Conservation (phyloP, 2,888 invertebrate species). For the Chironomus riparius region DNA sequence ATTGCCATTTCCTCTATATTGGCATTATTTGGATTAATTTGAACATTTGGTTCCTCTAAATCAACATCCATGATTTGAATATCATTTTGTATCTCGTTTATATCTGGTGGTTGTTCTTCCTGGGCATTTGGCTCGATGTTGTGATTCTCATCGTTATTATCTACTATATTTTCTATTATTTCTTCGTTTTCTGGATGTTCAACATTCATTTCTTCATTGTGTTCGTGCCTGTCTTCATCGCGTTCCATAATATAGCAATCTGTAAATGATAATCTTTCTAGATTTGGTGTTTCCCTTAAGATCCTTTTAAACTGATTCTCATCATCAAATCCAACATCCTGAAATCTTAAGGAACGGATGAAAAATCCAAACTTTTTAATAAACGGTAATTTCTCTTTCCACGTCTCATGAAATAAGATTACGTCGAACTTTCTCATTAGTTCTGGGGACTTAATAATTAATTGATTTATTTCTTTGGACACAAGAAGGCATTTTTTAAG, state of each 20-base stretch:
- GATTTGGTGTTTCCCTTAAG: background rate
- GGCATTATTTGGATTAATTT: background rate
- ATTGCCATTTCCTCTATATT: background rate
- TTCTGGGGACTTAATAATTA: slow-evolving; percentile 8
- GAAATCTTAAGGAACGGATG: slow-evolving; percentile 1
- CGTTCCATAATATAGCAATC: slow-evolving; percentile 14
- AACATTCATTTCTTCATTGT: no score
- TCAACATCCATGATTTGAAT: no score
- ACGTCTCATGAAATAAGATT: background rate
- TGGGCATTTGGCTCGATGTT: background rate
- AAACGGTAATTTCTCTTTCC: background rate
- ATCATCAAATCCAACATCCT: slow-evolving; percentile 4
- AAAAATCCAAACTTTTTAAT: slow-evolving; percentile 12
- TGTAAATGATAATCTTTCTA: background rate
- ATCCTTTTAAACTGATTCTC: background rate
- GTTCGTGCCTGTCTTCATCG: background rate
- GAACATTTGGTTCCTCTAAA: no score
- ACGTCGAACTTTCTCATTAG: slow-evolving; percentile 3
- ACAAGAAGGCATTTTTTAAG: slow-evolving; percentile 3
- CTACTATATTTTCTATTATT: background rate
- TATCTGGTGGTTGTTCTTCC: background rate
- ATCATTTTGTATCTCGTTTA: background rate
- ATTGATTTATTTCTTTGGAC: slow-evolving; percentile 4
- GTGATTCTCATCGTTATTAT: background rate
- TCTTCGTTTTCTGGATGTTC: background rate